Base-by-base conservation (phyloP, 2,113 vertebrate species). In the Nibea coibor region DNA sequence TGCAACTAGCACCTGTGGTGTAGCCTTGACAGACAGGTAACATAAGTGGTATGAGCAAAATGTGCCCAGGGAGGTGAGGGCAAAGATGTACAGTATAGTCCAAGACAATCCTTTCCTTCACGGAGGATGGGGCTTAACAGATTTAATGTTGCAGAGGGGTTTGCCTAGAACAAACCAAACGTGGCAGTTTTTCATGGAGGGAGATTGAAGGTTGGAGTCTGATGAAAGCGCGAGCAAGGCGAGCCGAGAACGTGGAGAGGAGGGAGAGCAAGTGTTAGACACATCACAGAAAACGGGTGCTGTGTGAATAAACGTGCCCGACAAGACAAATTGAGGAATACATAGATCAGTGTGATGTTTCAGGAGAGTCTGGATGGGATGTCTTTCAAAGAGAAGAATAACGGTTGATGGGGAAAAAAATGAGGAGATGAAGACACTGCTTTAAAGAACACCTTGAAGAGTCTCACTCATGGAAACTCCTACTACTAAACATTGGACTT, bases 41-140 rank as follows among this genome's bases (percentile, higher is more conserved):
- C 3, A 28, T 16, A 1, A 67, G 57, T 26, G 54, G 61, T 28
- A 63, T 35, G 43, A 72, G 68, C 35, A 54, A 80, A 83, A 73
- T 45, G 62, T 70, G 43, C 26, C 45, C 48, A 51, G 11, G 22
- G 61, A 68, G 50, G 22, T 0, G 31, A 48, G 26, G 31, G 42
- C 50, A 62, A 9, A 62, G 51, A 31, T 7, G 14, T 0, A 26
- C 3, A 2, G 14, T 0, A n/a, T 3, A 2, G 22, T 48, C 45
- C 14, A 7, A 28, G 10, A 59, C 22, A 15, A 57, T 24, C 26
- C 8, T 67, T 4, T 68, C n/a, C 35, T 56, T 51, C 43, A 57
- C 28, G 0, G 2, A 48, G 17, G 51, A 63, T 1, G 42, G 16
- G n/a, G 16, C 42, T 26, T 5, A 53, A 68, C 10, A n/a, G 61